Evolutionary conservation across 2,888 invertebrate genomes (phyloP), one percentile per base, ranked within the genome.

Genomic region (Ormyrus pomaceus): DNA sequence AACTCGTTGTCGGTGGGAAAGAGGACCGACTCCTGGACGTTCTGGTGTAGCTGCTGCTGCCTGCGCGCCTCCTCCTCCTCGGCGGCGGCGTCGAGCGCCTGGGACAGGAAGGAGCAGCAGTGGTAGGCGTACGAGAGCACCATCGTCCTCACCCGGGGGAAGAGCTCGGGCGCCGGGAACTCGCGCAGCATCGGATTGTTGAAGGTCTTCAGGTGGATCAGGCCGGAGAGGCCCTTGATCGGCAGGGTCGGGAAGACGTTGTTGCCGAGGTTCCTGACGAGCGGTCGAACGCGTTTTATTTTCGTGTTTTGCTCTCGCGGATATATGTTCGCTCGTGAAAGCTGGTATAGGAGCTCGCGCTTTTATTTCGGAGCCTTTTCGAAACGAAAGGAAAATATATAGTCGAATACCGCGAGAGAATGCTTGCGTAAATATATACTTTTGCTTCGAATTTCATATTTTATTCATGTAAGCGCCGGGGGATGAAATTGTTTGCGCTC

Each of bases 81-180:
- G 85, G 91, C 65, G 95, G 0, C 10, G 9, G 45, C 53, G 13
- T 19, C 61, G 9, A 46, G 6, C 5, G 73, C 73, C 34, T 55
- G 48, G n/a, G 10, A 46, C 87, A 96, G 91, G 91, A 96, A 98
- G 83, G 96, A 95, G 91, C 98, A 98, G 92, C 98, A 99, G 90
- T 99, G 98, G 92, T 98, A 99, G 84, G 98, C 98, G 91, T 98
- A 98, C 0, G 98, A 96, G 58, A 98, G 92, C 59, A 96, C 95
- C 87, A 98, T 92, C 10, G 95, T 95, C 92, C 96, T 95, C 83
- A 98, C 96, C 55, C 95, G 92, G 0, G 98, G 98, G 91, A 98
- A 97, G 74, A 94, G 93, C 83, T 96, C 95, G 0, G 97, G 96
- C 0, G 95, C 93, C 51, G 98, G 98, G 91, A 98, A 98, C 86